Evolutionary conservation across 2,113 vertebrate species (phyloP).

Genomic region (Tragelaphus buxtoni): DNA sequence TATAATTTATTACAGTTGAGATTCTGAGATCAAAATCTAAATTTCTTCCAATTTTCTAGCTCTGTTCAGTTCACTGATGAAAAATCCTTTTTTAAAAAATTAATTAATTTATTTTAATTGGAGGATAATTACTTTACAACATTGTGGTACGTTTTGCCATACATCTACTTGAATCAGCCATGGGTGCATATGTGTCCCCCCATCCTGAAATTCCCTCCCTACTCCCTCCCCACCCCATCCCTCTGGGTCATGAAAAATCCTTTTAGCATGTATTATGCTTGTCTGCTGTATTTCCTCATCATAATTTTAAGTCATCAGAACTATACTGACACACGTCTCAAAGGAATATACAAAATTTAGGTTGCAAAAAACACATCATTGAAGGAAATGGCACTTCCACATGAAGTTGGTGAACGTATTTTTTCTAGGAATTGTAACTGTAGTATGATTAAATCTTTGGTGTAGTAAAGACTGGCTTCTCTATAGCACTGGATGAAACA

Average conservation of each 20-base stretch:
- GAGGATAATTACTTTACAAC: neutral
- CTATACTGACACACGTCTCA: neutral
- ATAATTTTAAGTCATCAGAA: neutral
- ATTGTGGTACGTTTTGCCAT: neutral
- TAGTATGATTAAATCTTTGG: neutral
- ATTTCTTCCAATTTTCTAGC: neutral
- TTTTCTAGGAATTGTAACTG: neutral
- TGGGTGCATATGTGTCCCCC: neutral
- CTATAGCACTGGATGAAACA: neutral
- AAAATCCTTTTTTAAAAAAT: neutral
- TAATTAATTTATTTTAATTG: neutral
- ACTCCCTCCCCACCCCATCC: neutral
- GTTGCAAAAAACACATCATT: neutral
- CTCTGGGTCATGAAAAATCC: neutral
- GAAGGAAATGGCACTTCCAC: neutral
- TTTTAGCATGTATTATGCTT: neutral
- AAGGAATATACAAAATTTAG: neutral
- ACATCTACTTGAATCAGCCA: neutral
- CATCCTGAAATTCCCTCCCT: neutral
- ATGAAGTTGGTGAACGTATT: neutral
- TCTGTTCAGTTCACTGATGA: neutral
- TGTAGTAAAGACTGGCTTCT: neutral
- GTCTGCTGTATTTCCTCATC: neutral
- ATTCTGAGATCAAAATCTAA: conserved; percentile 26
- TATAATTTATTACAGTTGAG: neutral